These are phyloP conservation scores for Stenotaenia linearis DNA, from an alignment of 2,888 invertebrate genomes.

Conservation along the genomic window DNA sequence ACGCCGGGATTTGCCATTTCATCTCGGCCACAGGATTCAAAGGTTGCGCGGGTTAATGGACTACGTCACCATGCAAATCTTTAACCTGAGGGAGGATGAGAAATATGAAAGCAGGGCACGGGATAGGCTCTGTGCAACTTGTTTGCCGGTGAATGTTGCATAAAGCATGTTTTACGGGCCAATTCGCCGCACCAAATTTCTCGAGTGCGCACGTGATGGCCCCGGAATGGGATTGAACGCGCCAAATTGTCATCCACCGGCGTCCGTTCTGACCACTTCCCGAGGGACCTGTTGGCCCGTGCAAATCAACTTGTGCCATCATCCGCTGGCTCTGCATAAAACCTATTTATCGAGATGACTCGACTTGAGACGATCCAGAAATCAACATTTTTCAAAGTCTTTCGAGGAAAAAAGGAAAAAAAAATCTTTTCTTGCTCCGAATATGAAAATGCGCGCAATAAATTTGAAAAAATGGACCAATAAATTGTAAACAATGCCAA, in stretches of 20 bases:
- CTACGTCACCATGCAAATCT: conserved; percentile 18
- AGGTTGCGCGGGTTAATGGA: conserved; percentile 15
- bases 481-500: conserved; percentile 23
- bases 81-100: conserved; percentile 7
- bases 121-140: neutral
- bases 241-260: neutral
- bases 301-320: neutral
- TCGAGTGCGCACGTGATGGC: neutral
- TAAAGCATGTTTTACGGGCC: conserved; percentile 26
- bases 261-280: neutral
- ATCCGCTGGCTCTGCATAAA: neutral
- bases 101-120: neutral
- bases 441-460: neutral
- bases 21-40: conserved; percentile 16
- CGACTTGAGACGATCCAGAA: neutral
- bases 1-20: conserved; percentile 10
- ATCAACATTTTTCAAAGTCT: neutral
- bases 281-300: conserved; percentile 1
- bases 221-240: neutral
- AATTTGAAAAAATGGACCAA: neutral
- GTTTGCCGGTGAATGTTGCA: conserved; percentile 9
- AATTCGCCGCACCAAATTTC: neutral
- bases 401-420: neutral
- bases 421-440: neutral
- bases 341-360: neutral